These are phyloP conservation scores for Lymantria monacha DNA, from an alignment of 2,888 invertebrate genomes.

Conservation along the genomic window DNA sequence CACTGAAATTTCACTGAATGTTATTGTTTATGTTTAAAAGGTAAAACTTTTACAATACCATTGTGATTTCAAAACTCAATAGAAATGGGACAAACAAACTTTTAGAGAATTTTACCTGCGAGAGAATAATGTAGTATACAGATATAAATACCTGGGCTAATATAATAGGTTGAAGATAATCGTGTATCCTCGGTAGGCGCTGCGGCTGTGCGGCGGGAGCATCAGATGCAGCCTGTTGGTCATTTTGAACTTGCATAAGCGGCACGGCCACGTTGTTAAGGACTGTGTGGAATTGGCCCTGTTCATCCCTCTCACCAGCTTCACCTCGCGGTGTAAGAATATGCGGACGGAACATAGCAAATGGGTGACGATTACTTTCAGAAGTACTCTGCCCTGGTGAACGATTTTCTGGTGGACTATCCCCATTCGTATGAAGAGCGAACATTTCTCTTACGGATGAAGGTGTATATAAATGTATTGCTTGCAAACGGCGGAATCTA, in stretches of 20 bases:
- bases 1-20: too few relatives aligned
- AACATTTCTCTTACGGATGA: constrained; percentile 73
- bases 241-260: constrained; percentile 82
- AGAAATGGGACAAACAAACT: too few relatives aligned
- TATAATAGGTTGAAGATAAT: constrained; percentile 74
- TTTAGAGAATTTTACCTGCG: too few relatives aligned
- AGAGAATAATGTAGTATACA: too few relatives aligned
- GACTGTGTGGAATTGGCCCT: constrained; percentile 51
- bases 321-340: constrained; percentile 37
- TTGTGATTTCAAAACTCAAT: too few relatives aligned
- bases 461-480: constrained; percentile 68
- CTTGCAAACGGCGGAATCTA: constrained; percentile 65
- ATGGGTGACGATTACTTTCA: constrained; percentile 41
- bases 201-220: constrained; percentile 44
- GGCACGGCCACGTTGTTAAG: constrained; percentile 71
- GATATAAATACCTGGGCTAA: constrained; percentile 65
- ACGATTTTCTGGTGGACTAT: constrained; percentile 43
- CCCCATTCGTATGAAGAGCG: constrained; percentile 47
- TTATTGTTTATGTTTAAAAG: too few relatives aligned
- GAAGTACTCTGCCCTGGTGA: constrained; percentile 35
- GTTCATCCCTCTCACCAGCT: constrained; percentile 18
- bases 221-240: constrained; percentile 60
- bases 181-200: constrained; percentile 65
- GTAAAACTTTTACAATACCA: too few relatives aligned
- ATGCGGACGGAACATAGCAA: constrained; percentile 48